A percentile compares a stretch with the other conserved stretches of the same genome.
phyloP scores from a whole-genome alignment of 2,797 vertebrate species.

The Pelobates cultripes region DNA sequence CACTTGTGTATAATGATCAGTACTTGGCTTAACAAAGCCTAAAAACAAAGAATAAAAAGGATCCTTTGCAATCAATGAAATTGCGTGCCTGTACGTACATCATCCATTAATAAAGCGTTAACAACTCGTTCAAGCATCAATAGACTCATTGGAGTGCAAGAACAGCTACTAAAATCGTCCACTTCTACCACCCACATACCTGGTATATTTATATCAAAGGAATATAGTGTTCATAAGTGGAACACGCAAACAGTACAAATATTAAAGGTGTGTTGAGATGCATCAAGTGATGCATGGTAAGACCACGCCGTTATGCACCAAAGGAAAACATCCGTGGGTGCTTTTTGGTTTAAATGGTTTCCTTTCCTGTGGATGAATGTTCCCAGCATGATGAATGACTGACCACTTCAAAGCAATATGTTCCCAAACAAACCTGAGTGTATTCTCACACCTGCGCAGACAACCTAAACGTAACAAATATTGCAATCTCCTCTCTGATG shows the following conservation, averaged over 20 bases:
- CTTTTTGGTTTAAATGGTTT: slow-evolving; percentile 10
- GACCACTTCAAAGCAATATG: slow-evolving; percentile 36
- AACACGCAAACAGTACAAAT: slow-evolving; percentile 16
- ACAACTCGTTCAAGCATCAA: slow-evolving; percentile 11
- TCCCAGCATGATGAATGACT: slow-evolving; percentile 26
- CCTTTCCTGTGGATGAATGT: slow-evolving; percentile 22
- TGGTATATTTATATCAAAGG: slow-evolving; percentile 30
- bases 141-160: slow-evolving; percentile 2
- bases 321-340: slow-evolving; percentile 26
- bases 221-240: neutral
- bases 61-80: neutral
- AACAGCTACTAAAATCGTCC: neutral
- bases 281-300: slow-evolving; percentile 24
- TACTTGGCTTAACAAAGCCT: neutral
- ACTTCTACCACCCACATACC: slow-evolving; percentile 7
- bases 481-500: neutral
- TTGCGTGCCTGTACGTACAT: slow-evolving; percentile 15
- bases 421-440: slow-evolving; percentile 28
- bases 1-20: too few species aligned
- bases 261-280: slow-evolving; percentile 19
- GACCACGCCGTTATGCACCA: slow-evolving; percentile 7
- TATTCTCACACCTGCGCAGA: slow-evolving; percentile 22
- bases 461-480: neutral
- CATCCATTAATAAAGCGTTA: slow-evolving; percentile 28
- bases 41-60: slow-evolving; percentile 6